Evolutionary conservation across 1,140 invertebrate genomes (phyloP).

Genomic region (Drosophila pseudoobscura): DNA sequence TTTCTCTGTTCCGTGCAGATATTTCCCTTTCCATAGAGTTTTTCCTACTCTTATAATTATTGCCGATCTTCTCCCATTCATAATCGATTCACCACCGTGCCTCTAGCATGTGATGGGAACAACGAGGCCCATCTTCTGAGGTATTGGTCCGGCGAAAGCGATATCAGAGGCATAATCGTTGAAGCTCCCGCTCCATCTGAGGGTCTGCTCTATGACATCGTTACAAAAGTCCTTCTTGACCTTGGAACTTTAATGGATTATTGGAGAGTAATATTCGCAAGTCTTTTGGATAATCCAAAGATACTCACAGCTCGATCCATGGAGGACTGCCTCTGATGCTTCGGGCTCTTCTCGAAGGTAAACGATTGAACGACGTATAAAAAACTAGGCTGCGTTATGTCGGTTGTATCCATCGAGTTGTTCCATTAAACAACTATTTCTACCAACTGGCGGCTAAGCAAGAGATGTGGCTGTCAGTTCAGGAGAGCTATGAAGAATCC

Average conservation of each 20-base stretch:
- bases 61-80: slow-evolving; percentile 46
- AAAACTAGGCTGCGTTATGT: too few species aligned
- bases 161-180: slow-evolving; percentile 58
- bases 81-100: slow-evolving; percentile 64
- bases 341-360: too few species aligned
- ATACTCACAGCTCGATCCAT: too few species aligned
- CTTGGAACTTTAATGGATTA: slow-evolving; percentile 4
- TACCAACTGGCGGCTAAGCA: too few species aligned
- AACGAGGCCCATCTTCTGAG: slow-evolving; percentile 42
- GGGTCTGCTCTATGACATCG: slow-evolving; percentile 57
- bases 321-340: too few species aligned
- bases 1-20: neutral
- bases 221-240: slow-evolving; percentile 61
- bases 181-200: slow-evolving; percentile 54
- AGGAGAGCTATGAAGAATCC: neutral
- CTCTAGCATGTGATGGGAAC: slow-evolving; percentile 73
- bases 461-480: too few species aligned
- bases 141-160: slow-evolving; percentile 41
- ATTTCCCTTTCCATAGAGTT: neutral
- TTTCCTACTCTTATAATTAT: neutral
- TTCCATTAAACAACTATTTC: too few species aligned
- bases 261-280: too few species aligned
- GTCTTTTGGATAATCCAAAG: too few species aligned
- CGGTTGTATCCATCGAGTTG: too few species aligned
- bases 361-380: too few species aligned